Evolutionary conservation across 2,888 invertebrate genomes (phyloP), one percentile per base, ranked within the genome.

Genomic region (Lithophane socia): DNA sequence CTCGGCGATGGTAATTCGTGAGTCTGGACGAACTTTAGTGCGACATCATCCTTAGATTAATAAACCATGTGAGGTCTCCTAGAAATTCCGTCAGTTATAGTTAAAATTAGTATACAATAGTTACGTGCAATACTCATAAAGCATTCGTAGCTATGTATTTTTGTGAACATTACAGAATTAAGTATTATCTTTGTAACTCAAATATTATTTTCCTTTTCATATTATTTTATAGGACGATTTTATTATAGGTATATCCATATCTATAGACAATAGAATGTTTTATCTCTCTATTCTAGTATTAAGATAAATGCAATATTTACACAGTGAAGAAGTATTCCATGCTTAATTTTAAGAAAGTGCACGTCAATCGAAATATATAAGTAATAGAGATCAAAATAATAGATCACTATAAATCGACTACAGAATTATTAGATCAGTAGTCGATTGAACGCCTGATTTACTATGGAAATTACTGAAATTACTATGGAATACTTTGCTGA

Each of bases 131-230:
- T 86, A 81, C 73, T 81, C 66, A 69, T 70, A 56, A 44, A 58
- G 16, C 37, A 79, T 66, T 77, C 65, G 65, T 76, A 58, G 79
- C 87, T 76, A 75, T 85, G 61, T 89, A 89, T 87, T 78, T 83
- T 69, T 87, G 82, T 90, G 90, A 88, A 87, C 85, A 74, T 85
- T 86, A 85, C 83, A 86, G 84, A 61, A 76, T 77, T 82, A 83
- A 86, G 89, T 90, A 90, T 91, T 91, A 90, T 91, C 90, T 69
- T 89, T 87, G 79, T 73, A 89, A 88, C 80, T 89, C 83, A 76
- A 80, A 86, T 90, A 87, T 89, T 89, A 88, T 89, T 89, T 88
- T 84, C 82, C 82, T 86, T 86, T 80, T 80, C 42, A 54, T 73
- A 80, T 80, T 79, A 84, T 87, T 80, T 79, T 85, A 85, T 87